Evolutionary conservation across 2,888 invertebrate species (phyloP).

Genomic region (Cistogaster globosa): DNA sequence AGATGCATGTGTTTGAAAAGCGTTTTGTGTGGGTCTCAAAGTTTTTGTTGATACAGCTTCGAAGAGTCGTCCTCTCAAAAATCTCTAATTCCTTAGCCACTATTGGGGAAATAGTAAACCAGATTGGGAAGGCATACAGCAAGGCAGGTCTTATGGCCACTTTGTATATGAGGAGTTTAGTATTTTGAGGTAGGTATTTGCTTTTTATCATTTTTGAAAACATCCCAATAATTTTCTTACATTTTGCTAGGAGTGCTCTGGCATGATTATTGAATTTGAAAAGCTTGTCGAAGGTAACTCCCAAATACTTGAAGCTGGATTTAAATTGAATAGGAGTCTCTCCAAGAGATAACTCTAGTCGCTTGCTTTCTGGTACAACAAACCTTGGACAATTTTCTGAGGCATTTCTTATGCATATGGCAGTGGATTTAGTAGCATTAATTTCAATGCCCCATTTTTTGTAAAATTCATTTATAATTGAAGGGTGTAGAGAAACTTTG

Average conservation of each 20-base stretch:
- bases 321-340: too few relatives aligned
- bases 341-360: background rate
- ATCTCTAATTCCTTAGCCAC: slow-evolving; percentile 13
- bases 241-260: background rate
- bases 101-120: slow-evolving; percentile 37
- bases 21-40: slow-evolving; percentile 1
- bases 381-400: slow-evolving; percentile 4
- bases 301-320: background rate
- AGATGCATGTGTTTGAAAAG: slow-evolving; percentile 11
- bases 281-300: too few relatives aligned
- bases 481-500: background rate
- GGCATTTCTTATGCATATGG: background rate
- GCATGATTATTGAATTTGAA: slow-evolving; percentile 8
- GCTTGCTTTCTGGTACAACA: background rate
- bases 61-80: slow-evolving; percentile 15
- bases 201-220: background rate
- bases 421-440: background rate
- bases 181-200: slow-evolving; percentile 9
- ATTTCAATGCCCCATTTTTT: background rate
- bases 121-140: slow-evolving; percentile 24
- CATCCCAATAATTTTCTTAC: background rate
- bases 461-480: background rate
- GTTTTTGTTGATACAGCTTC: slow-evolving; percentile 14
- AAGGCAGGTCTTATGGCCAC: slow-evolving; percentile 21
- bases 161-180: slow-evolving; percentile 14